A percentile compares a stretch with the other conserved stretches of the same genome.
Conservation (phyloP, 2,888 invertebrate genomes). For the Eupithecia inturbata region DNA sequence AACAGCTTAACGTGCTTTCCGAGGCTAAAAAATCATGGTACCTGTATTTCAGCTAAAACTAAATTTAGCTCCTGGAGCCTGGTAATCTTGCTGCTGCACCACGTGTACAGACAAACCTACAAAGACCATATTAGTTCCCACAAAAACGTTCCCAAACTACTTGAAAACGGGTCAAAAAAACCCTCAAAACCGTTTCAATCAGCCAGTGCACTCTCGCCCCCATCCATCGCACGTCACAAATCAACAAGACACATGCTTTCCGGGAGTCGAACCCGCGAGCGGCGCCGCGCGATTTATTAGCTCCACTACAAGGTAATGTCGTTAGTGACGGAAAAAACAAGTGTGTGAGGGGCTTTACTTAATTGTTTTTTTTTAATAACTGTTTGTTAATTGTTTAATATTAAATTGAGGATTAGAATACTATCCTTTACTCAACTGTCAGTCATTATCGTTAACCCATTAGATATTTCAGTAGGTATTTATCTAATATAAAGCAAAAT, state of each 20-base stretch:
- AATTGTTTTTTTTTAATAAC: conserved; percentile 22
- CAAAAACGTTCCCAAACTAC: conserved; percentile 11
- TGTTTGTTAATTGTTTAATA: background rate
- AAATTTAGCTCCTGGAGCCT: background rate
- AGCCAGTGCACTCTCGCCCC: conserved; percentile 48
- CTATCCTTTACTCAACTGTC: background rate
- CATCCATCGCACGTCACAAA: conserved; percentile 77
- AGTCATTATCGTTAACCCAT: background rate
- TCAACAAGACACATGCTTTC: conserved; percentile 80
- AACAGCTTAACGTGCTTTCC: too few relatives aligned
- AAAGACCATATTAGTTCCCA: background rate
- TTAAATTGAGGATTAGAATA: background rate
- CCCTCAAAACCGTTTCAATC: conserved; percentile 35
- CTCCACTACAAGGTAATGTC: conserved; percentile 65
- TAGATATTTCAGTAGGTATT: background rate
- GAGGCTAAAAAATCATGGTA: too few relatives aligned
- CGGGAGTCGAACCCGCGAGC: conserved; percentile 69
- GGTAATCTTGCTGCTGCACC: background rate
- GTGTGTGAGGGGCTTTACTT: conserved; percentile 33
- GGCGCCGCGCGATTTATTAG: conserved; percentile 74
- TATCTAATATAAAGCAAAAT: background rate
- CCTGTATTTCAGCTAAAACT: background rate
- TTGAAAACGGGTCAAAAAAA: conserved; percentile 16
- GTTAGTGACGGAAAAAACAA: conserved; percentile 60
- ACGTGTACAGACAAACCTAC: background rate